A percentile compares a stretch with the other conserved stretches of the same genome.
These are phyloP conservation scores for Gobio occitaniae DNA, from an alignment of 2,797 vertebrate genomes.

Conservation along the genomic window DNA sequence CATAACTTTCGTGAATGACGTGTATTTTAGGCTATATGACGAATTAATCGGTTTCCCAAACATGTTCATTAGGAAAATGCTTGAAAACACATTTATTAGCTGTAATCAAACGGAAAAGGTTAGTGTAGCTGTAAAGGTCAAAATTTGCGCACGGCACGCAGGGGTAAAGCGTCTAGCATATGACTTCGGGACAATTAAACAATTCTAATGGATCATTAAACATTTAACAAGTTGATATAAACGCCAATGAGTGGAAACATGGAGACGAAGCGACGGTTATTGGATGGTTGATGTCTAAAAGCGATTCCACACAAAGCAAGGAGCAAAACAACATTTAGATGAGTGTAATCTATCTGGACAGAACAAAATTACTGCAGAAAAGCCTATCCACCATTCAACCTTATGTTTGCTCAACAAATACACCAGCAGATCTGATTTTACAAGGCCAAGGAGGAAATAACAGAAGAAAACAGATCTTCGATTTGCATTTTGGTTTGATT, in stretches of 20 bases:
- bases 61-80: not conserved
- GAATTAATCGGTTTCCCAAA: not conserved
- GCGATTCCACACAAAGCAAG: constrained; percentile 9
- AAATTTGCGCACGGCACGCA: not conserved
- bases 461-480: not conserved
- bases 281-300: constrained; percentile 5
- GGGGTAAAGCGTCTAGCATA: not conserved
- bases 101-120: constrained; percentile 2
- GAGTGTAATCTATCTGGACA: constrained; percentile 5
- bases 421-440: constrained; percentile 22
- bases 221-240: constrained; percentile 82
- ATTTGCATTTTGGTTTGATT: constrained; percentile 7
- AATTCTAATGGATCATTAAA: constrained; percentile 82
- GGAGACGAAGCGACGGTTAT: constrained; percentile 24
- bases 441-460: constrained; percentile 1
- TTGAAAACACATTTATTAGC: not conserved
- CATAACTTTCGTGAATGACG: not conserved
- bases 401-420: constrained; percentile 10
- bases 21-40: not conserved
- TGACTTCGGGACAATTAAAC: constrained; percentile 69
- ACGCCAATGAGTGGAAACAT: constrained; percentile 69
- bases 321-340: not conserved
- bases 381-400: not conserved
- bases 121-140: constrained; percentile 2
- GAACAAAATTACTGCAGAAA: not conserved